These are phyloP conservation scores for Apistogramma diplotaenia DNA, from an alignment of 2,113 vertebrate species.

Conservation along the genomic window DNA sequence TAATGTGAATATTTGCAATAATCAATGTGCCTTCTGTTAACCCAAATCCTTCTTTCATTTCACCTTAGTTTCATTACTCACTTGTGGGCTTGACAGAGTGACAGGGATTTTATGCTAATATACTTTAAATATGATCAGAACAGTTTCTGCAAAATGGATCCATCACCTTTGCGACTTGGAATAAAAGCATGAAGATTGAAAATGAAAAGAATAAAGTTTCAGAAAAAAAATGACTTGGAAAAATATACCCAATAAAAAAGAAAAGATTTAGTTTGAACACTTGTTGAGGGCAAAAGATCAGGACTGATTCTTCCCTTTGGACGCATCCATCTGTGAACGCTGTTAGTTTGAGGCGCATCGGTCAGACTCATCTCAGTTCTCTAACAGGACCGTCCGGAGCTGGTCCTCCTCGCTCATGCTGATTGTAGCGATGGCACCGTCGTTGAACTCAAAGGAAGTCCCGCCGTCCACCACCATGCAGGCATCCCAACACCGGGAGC, in stretches of 20 bases:
- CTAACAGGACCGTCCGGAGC: conserved; percentile 88
- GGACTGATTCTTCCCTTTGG: conserved; percentile 5
- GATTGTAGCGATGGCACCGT: conserved; percentile 93
- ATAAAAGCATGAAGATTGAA: neutral
- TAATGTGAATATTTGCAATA: no score
- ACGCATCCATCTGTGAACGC: neutral
- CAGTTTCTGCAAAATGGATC: neutral
- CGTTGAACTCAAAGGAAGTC: conserved; percentile 96
- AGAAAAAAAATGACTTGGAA: neutral
- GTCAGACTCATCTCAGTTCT: conserved; percentile 67
- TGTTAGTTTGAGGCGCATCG: neutral
- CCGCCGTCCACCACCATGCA: conserved; percentile 98
- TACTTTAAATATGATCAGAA: neutral
- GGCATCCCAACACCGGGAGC: conserved; percentile 96
- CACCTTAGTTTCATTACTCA: neutral
- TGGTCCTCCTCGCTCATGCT: conserved; percentile 85
- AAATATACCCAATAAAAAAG: neutral
- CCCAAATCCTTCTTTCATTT: neutral
- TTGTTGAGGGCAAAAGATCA: neutral
- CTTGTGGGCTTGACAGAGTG: neutral
- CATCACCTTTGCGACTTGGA: neutral
- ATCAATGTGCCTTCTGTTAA: no score
- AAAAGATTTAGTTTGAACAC: no score
- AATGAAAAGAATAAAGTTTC: neutral
- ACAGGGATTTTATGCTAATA: neutral